Base-by-base conservation (phyloP, 1,140 invertebrate species). In the Chironomus striatipennis region DNA sequence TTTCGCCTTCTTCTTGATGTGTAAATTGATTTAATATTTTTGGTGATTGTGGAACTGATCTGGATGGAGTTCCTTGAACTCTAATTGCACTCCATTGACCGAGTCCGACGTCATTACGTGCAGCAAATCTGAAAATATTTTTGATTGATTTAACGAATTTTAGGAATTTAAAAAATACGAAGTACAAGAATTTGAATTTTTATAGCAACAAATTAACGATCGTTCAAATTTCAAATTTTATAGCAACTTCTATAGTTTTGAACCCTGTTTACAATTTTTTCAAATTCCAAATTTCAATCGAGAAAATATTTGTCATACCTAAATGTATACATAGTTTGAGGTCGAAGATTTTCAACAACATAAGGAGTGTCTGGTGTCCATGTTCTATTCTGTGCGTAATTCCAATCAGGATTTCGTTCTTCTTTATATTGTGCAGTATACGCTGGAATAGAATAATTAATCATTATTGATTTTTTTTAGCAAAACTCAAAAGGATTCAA, bases 311-410 rank as follows among this genome's bases (percentile, higher is more conserved):
- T 20, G 7, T 18, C 17, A 20, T 70, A 70, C 65, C 65, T 88
- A 83, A 97, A 95, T 74, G 89, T 85, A 81, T 97, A 97, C 0
- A 85, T 84, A n/a, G 88, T 91, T 83, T 91, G 87, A 0, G 95
- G 93, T 75, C 85, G 83, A 70, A 97, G 83, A 74, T 88, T 86
- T 79, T 96, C 93, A n/a, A 97, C 81, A 47, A 93, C 90, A 80
- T 94, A 94, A 0, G 87, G 84, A 0, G 88, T 88, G 79, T 86
- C 89, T 74, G 88, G 85, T 73, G 91, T 88, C 93, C 93, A 95
- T 64, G 89, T 90, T 76, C 88, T 88, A 75, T 91, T 90, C 74
- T 81, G 83, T 0, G 90, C 86, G 1, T 86, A 80, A 18, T 88
- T 86, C 92, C 92, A 94, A 73, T 84, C 82, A 57, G 83, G 81